Percentiles rank a stretch among this genome's conserved stretches.
Conservation (phyloP, 2,797 vertebrate genomes). For the Peromyscus nudipes region DNA sequence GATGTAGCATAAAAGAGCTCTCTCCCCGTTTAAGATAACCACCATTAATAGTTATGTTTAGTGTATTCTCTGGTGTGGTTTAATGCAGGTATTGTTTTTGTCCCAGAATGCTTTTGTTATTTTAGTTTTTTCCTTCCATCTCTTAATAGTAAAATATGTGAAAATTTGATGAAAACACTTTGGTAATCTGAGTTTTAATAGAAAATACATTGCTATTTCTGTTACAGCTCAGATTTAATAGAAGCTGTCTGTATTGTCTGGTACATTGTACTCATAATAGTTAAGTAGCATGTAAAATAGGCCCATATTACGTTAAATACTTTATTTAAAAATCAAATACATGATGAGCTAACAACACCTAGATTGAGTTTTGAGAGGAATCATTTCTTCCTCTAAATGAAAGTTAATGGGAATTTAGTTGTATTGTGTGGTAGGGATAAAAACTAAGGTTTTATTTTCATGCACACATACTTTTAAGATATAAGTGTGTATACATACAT, state of each 20-base stretch:
- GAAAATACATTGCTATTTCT: neutral
- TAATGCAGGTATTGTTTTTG: conserved; percentile 14
- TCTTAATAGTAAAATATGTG: conserved; percentile 45
- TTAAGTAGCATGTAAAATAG: conserved; percentile 14
- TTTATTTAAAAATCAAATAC: neutral
- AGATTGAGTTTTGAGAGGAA: conserved; percentile 47
- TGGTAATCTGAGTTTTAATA: conserved; percentile 44
- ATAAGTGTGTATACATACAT: neutral
- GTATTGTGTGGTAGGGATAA: neutral
- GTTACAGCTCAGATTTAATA: neutral
- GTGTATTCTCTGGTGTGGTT: conserved; percentile 14
- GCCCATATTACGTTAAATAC: neutral
- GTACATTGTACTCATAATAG: neutral
- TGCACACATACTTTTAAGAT: conserved; percentile 4
- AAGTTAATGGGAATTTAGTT: conserved; percentile 13
- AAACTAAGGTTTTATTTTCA: conserved; percentile 37
- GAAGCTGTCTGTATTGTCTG: neutral
- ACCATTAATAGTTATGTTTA: neutral
- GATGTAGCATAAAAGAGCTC: neutral
- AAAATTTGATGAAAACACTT: neutral
- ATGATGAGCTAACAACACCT: neutral
- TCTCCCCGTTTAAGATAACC: neutral
- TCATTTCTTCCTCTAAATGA: neutral
- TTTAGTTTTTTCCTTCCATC: neutral
- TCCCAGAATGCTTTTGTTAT: neutral